A percentile compares a stretch with the other conserved stretches of the same genome.
Conservation (phyloP, 1,140 invertebrate genomes). For the Zophobas atratus region DNA sequence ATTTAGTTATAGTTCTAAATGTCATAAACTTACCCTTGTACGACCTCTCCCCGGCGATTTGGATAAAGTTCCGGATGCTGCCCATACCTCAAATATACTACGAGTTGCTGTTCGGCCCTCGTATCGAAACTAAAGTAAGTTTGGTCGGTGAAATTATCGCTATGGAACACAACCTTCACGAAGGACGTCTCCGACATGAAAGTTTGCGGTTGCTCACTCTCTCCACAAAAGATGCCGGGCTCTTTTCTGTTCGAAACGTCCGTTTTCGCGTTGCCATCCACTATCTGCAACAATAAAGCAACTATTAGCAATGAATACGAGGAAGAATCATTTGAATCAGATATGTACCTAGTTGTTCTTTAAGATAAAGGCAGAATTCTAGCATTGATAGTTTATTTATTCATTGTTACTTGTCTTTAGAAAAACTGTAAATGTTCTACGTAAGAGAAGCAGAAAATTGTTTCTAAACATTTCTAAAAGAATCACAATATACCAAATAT, state of each 20-base stretch:
- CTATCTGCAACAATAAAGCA: slow-evolving; percentile 74
- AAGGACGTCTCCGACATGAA: slow-evolving; percentile 95
- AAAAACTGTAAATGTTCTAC: no score
- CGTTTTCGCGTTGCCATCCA: slow-evolving; percentile 88
- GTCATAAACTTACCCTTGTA: slow-evolving; percentile 74
- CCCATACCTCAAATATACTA: slow-evolving; percentile 90
- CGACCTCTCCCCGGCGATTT: slow-evolving; percentile 87
- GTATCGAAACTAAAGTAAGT: slow-evolving; percentile 86
- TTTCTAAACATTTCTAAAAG: no score
- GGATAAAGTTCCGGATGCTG: slow-evolving; percentile 94
- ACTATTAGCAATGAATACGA: neutral
- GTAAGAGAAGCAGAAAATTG: no score
- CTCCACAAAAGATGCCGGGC: slow-evolving; percentile 91
- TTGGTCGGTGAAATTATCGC: slow-evolving; percentile 93
- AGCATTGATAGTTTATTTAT: no score
- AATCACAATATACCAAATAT: no score
- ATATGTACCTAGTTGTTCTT: no score
- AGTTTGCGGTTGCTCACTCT: slow-evolving; percentile 92
- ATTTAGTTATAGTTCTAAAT: slow-evolving; percentile 28
- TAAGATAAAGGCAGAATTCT: no score
- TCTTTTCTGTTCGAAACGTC: slow-evolving; percentile 89
- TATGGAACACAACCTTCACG: slow-evolving; percentile 91
- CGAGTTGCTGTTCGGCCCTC: slow-evolving; percentile 89
- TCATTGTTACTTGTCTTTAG: no score
- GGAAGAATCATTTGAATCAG: no score